Percentiles rank a stretch among this genome's conserved stretches.
Evolutionary conservation across 1,140 invertebrate genomes (phyloP).

Genomic region (Aradophagus sp.): DNA sequence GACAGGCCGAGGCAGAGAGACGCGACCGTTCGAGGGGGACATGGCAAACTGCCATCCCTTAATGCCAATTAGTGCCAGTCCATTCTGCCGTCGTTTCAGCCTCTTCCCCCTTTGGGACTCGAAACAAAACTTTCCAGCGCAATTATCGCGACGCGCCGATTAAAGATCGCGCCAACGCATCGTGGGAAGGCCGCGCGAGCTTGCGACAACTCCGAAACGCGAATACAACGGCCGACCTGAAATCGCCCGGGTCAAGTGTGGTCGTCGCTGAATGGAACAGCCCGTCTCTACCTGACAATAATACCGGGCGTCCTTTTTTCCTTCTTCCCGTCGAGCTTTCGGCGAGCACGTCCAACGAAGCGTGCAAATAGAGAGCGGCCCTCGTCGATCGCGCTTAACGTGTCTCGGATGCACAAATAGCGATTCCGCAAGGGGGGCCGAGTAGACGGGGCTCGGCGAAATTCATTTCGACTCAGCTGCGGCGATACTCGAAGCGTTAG

Average conservation of each 20-base stretch:
- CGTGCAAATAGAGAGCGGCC: constrained; percentile 60
- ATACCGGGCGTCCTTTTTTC: constrained; percentile 20
- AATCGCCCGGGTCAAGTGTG: constrained; percentile 32
- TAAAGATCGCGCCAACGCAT: no score
- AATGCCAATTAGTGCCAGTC: constrained; percentile 75
- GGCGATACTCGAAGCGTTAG: constrained; percentile 20
- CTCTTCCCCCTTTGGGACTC: constrained; percentile 47
- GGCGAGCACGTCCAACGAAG: constrained; percentile 57
- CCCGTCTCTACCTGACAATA: constrained; percentile 37
- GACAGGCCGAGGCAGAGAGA: constrained; percentile 26
- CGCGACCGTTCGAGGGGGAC: constrained; percentile 49
- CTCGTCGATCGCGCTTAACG: constrained; percentile 44
- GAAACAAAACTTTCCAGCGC: constrained; percentile 61
- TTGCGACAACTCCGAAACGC: constrained; percentile 7
- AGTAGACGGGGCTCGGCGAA: no score
- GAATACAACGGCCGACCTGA: constrained; percentile 18
- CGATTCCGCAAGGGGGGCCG: constrained; percentile 23
- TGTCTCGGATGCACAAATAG: constrained; percentile 41
- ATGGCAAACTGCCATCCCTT: constrained; percentile 72
- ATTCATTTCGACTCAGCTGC: constrained; percentile 16
- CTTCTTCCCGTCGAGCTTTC: constrained; percentile 4
- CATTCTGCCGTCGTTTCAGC: constrained; percentile 22
- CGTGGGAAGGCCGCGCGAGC: no score
- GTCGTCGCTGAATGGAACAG: constrained; percentile 33
- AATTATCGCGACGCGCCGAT: constrained; percentile 65